A percentile compares a stretch with the other conserved stretches of the same genome.
Evolutionary conservation across 2,888 invertebrate species (phyloP).

Genomic region (Phania funesta): DNA sequence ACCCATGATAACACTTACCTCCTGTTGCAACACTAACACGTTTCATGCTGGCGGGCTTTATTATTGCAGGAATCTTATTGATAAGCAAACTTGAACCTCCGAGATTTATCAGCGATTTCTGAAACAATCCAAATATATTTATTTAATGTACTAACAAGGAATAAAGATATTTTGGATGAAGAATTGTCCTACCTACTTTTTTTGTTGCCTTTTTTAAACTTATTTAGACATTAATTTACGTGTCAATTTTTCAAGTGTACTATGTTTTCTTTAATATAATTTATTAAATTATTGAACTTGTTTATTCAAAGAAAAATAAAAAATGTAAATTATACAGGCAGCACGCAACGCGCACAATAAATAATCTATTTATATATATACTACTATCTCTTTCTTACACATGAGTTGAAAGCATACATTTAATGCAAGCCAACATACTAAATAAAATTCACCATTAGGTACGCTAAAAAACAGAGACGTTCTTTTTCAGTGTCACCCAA

Average conservation of each 20-base stretch:
- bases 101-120: constrained; percentile 71
- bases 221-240: neutral
- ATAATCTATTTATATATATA: neutral
- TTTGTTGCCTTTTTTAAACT: too few species aligned
- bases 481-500: neutral
- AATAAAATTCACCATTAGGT: neutral
- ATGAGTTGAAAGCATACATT: neutral
- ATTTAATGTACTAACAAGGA: too few species aligned
- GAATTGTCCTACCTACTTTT: too few species aligned
- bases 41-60: constrained; percentile 75
- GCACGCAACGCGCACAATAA: constrained; percentile 37
- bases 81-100: constrained; percentile 69
- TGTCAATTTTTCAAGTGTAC: neutral
- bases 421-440: neutral
- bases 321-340: neutral
- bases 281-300: neutral
- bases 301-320: neutral
- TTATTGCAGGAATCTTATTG: constrained; percentile 72
- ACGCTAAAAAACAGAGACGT: neutral
- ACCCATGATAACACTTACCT: constrained; percentile 45
- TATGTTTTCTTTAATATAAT: neutral
- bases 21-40: constrained; percentile 69
- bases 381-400: constrained; percentile 12
- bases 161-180: too few species aligned
- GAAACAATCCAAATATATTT: neutral